Conservation (phyloP, 2,113 vertebrate genomes). For the Trochalopteron elliotii region DNA sequence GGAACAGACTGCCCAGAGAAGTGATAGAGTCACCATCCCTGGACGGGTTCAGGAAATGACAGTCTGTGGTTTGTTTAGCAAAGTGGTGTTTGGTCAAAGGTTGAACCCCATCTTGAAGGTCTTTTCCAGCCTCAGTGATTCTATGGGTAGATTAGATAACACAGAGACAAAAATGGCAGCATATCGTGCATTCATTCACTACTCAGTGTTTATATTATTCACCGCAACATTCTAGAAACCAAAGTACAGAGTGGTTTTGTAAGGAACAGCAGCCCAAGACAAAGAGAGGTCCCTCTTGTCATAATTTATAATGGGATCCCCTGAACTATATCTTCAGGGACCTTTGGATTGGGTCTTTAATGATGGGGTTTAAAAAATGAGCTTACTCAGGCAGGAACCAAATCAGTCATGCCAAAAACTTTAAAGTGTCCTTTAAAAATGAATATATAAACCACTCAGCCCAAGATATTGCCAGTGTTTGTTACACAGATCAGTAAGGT, state of each 20-base stretch:
- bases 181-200: rapidly evolving
- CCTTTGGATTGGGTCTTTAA: neutral
- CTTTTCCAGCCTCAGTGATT: neutral
- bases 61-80: neutral
- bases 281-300: neutral
- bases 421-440: neutral
- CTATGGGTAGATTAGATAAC: neutral
- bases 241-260: neutral
- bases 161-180: neutral
- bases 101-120: neutral
- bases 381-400: neutral
- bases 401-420: neutral
- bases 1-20: neutral
- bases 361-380: neutral
- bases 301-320: neutral
- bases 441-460: neutral
- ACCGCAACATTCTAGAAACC: neutral
- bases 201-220: neutral
- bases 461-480: neutral
- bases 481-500: neutral
- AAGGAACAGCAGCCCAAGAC: neutral
- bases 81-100: neutral
- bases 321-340: neutral
- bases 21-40: neutral
- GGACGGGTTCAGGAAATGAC: neutral